Conservation (phyloP, 2,113 vertebrate species). For the Phocoena sinus region DNA sequence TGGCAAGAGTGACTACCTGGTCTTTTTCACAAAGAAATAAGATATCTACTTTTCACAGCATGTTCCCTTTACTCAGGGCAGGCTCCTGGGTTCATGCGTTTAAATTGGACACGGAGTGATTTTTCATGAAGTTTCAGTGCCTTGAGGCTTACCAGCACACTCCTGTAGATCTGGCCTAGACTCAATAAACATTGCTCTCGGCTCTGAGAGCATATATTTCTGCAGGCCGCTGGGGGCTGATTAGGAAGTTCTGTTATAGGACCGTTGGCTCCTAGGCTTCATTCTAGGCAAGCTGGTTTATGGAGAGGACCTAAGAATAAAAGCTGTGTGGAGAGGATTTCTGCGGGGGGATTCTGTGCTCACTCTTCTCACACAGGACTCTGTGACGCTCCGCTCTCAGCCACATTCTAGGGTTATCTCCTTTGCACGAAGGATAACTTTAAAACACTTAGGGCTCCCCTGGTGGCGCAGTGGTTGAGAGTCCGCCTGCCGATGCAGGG, state of each 20-base stretch:
- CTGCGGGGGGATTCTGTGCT: rapidly evolving
- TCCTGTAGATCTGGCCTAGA: constrained; percentile 53
- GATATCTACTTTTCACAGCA: constrained; percentile 56
- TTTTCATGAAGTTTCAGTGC: constrained; percentile 60
- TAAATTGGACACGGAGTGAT: constrained; percentile 27
- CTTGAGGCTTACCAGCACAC: constrained; percentile 59
- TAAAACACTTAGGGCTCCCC: not conserved
- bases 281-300: constrained; percentile 11
- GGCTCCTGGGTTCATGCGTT: constrained; percentile 60
- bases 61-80: constrained; percentile 31
- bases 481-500: no score
- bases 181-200: constrained; percentile 49
- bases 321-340: not conserved
- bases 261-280: not conserved
- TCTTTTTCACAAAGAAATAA: constrained; percentile 63
- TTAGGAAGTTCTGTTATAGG: not conserved
- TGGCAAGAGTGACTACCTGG: not conserved
- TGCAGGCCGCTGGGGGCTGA: not conserved
- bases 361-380: constrained; percentile 14
- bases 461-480: no score
- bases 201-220: not conserved
- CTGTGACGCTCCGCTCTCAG: not conserved
- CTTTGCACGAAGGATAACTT: not conserved
- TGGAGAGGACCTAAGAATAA: constrained; percentile 25
- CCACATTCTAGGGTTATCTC: not conserved